These are phyloP conservation scores for Helicoverpa armigera DNA, from an alignment of 1,140 invertebrate species.

Conservation along the genomic window DNA sequence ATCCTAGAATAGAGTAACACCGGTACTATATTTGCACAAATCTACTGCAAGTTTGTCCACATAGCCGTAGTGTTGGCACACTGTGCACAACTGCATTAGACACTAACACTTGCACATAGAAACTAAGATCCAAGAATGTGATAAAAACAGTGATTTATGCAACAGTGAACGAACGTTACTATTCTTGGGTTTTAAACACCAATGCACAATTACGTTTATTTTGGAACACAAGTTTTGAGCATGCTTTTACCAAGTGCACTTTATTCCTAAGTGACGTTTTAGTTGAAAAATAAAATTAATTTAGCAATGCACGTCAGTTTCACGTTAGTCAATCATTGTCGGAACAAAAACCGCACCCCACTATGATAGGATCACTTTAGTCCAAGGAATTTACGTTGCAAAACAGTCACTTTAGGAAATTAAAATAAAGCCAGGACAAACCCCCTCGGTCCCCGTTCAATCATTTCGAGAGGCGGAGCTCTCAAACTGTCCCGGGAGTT, in stretches of 20 bases:
- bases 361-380: slow-evolving; percentile 66
- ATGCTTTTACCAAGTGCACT: slow-evolving; percentile 60
- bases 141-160: slow-evolving; percentile 41
- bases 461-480: slow-evolving; percentile 81
- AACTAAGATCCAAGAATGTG: slow-evolving; percentile 67
- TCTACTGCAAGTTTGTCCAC: slow-evolving; percentile 73
- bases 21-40: slow-evolving; percentile 75
- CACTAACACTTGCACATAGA: slow-evolving; percentile 77
- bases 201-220: slow-evolving; percentile 56
- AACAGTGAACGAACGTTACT: slow-evolving; percentile 32
- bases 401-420: slow-evolving; percentile 85
- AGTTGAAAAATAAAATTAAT: slow-evolving; percentile 28
- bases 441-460: slow-evolving; percentile 83
- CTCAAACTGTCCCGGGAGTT: slow-evolving; percentile 76
- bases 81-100: slow-evolving; percentile 74
- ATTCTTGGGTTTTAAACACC: slow-evolving; percentile 69
- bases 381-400: slow-evolving; percentile 75
- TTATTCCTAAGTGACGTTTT: slow-evolving; percentile 48
- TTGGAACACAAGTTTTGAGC: slow-evolving; percentile 49
- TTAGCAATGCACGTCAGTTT: slow-evolving; percentile 38
- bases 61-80: slow-evolving; percentile 76
- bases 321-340: slow-evolving; percentile 57
- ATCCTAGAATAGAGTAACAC: slow-evolving; percentile 81
- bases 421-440: slow-evolving; percentile 83
- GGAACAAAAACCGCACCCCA: slow-evolving; percentile 66